These are phyloP conservation scores for Sorex maritimensis DNA, from an alignment of 2,797 vertebrate genomes.

Conservation along the genomic window DNA sequence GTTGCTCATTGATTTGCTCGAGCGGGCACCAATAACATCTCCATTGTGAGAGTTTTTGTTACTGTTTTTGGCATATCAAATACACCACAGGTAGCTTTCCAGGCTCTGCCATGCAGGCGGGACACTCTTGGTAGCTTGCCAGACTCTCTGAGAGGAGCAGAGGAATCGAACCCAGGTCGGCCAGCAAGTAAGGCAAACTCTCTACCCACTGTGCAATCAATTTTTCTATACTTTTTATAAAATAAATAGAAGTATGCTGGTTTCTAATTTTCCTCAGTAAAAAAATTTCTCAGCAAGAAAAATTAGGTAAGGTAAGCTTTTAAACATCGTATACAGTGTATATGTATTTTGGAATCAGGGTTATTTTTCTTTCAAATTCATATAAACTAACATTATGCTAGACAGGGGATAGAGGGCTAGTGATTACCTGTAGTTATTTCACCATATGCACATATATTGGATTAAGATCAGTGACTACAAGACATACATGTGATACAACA, in stretches of 20 bases:
- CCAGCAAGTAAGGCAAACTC: too few relatives aligned
- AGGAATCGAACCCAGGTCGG: too few relatives aligned
- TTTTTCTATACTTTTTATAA: not conserved
- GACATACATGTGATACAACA: not conserved
- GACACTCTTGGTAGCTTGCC: too few relatives aligned
- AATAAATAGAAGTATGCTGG: not conserved
- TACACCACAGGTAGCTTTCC: too few relatives aligned
- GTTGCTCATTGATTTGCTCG: too few relatives aligned
- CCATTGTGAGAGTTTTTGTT: too few relatives aligned
- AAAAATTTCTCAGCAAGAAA: too few relatives aligned
- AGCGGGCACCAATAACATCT: too few relatives aligned
- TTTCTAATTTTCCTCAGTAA: conserved; percentile 3
- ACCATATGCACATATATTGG: not conserved
- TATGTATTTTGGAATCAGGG: not conserved
- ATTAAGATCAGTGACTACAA: not conserved
- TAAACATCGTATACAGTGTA: not conserved
- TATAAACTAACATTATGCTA: not conserved
- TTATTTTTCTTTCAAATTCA: conserved; percentile 43
- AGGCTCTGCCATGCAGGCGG: too few relatives aligned
- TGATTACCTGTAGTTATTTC: conserved; percentile 26
- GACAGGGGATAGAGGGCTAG: not conserved
- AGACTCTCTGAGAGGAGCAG: too few relatives aligned
- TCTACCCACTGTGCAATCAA: too few relatives aligned
- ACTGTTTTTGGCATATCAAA: too few relatives aligned
- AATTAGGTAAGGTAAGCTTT: not conserved